These are phyloP conservation scores for Hylia prasina DNA, from an alignment of 2,113 vertebrate species.

Conservation along the genomic window DNA sequence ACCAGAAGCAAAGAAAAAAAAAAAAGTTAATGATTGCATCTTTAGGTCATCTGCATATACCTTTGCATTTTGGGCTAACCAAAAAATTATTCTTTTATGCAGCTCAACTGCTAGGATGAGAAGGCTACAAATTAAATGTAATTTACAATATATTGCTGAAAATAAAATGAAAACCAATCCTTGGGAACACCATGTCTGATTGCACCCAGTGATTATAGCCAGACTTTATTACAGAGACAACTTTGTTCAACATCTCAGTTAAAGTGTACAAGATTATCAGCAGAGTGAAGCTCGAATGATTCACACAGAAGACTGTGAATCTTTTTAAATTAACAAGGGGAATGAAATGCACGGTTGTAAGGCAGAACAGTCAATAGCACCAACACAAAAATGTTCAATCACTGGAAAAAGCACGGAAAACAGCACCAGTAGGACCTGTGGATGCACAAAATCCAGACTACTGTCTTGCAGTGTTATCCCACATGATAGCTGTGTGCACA, in stretches of 20 bases:
- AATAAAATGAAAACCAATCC: neutral
- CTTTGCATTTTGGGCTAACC: neutral
- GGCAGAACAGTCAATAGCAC: neutral
- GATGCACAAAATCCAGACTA: neutral
- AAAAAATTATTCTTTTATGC: neutral
- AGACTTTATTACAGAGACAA: neutral
- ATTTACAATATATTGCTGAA: neutral
- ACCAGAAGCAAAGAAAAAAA: neutral
- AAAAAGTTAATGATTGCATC: neutral
- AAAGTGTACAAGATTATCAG: neutral
- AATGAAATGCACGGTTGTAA: neutral
- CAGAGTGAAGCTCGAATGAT: neutral
- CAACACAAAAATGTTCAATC: neutral
- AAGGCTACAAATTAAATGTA: neutral
- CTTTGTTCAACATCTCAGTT: neutral
- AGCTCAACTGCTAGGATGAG: neutral
- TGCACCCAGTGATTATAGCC: neutral
- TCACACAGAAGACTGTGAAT: neutral
- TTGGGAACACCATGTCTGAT: neutral
- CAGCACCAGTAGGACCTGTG: neutral
- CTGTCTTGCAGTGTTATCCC: neutral
- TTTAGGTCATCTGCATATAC: neutral
- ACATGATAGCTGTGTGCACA: neutral
- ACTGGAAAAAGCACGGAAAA: neutral
- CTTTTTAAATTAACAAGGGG: neutral